Base-by-base conservation (phyloP, 1,140 invertebrate genomes). In the Luehdorfia chinensis region DNA sequence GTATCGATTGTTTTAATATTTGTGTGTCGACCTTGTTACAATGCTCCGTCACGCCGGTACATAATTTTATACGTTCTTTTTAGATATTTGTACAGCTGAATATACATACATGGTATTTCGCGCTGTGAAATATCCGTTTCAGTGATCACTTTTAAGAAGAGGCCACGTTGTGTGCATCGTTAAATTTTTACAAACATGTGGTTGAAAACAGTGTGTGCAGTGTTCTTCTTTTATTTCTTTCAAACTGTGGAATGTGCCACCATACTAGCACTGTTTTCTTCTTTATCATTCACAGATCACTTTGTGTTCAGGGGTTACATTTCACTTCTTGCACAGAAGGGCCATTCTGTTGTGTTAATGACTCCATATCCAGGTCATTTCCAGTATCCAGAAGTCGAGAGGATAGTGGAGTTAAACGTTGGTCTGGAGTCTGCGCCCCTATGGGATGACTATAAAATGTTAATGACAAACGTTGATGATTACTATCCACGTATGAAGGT, bases 281-380 rank as follows among this genome's bases (percentile, higher is more conserved):
- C 78, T n/a, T 43, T 86, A 14, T 86, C 83, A 12, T 84, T 67
- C 50, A 39, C 78, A 25, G 79, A 84, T 46, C 78, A 86, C 46
- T 43, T 75, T n/a, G 72, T 86, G 1, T 86, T 59, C 34, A 53
- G 76, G 55, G 73, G 67, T 32, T 84, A 77, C 52, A 28, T 81
- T 8, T 71, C 72, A 6, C 52, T 66, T 15, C 64, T 86, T 1
- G 59, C 64, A 12, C 69, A 71, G 31, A 63, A 44, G 45, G 79
- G 80, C 3, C 78, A 86, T 36, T 56, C 61, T 5, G 33, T 83
- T 2, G 73, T 81, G 4, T 43, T 84, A 5, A 84, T 86, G 83
- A 86, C 83, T 14, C 69, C 83, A 5, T 86, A 79, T 51, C 83
- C 83, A n/a, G 78, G 83, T 1, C 66, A 80, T 11, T 77, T 75